A percentile compares a stretch with the other conserved stretches of the same genome.
phyloP scores from a whole-genome alignment of 2,888 invertebrate species.

The Drosophila borborema region DNA sequence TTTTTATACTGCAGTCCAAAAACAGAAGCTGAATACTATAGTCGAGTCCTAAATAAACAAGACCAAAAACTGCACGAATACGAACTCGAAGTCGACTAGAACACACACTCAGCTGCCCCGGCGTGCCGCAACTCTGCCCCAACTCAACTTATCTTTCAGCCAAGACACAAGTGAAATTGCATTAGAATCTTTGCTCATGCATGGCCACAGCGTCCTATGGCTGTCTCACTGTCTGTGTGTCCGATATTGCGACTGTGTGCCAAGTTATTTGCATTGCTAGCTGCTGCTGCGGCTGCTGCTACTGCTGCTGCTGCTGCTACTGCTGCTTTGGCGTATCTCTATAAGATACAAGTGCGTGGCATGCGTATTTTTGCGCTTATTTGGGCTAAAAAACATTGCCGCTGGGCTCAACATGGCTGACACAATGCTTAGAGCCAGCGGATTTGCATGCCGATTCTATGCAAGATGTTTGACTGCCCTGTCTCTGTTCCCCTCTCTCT shows the following conservation, averaged over 20 bases:
- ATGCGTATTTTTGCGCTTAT: conserved; percentile 74
- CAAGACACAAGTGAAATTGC: conserved; percentile 62
- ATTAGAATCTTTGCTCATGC: conserved; percentile 77
- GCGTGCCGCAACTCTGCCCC: conserved; percentile 12
- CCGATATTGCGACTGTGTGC: conserved; percentile 60
- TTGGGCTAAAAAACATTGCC: conserved; percentile 77
- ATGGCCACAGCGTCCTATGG: conserved; percentile 48
- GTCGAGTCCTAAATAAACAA: conserved; percentile 73
- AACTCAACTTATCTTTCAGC: conserved; percentile 27
- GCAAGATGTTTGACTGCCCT: conserved; percentile 23
- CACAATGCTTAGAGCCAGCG: conserved; percentile 69
- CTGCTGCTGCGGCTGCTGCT: conserved; percentile 20
- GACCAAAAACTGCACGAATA: conserved; percentile 59
- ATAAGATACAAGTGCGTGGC: conserved; percentile 57
- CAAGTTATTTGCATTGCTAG: conserved; percentile 76
- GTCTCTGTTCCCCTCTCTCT: neutral
- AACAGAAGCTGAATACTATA: conserved; percentile 45
- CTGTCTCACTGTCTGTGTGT: conserved; percentile 14
- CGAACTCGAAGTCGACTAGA: conserved; percentile 32
- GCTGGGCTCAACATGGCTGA: conserved; percentile 71
- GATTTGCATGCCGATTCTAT: conserved; percentile 48
- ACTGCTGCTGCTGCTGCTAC: neutral
- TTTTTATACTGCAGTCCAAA: conserved; percentile 55
- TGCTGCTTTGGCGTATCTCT: conserved; percentile 49
- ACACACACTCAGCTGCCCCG: neutral